Base-by-base conservation (phyloP, 2,888 invertebrate species). In the Crioceris asparagi region DNA sequence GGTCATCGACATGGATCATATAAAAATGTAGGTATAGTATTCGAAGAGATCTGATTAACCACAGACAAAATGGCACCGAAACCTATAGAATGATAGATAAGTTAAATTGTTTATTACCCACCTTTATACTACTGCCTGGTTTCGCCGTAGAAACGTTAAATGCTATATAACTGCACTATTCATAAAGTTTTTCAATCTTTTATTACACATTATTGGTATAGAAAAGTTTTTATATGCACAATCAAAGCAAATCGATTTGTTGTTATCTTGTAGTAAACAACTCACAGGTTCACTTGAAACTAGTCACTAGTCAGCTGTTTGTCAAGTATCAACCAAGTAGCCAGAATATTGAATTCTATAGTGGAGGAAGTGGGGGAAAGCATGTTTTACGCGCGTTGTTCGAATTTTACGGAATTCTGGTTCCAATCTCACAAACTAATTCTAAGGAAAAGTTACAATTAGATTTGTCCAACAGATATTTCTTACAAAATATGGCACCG, bases 101-200 rank as follows among this genome's bases (percentile, higher is more conserved):
- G 38, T 32, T 19, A 17, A 32, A 32, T 18, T 32, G 17, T 19
- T 18, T 29, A 15, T 38, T 29, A 34, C 32, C 29, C 29, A 14
- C 18, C 16, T 29, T 36, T 29, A 29, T 25, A 25, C 25, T 12
- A 45, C 45, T 36, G 46, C 42, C 47, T 44, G 41, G 52, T 45
- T 41, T 43, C 44, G 40, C 42, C 46, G 43, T 49, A 35, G 46
- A 40, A 36, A 38, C 44, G 38, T 46, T 47, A 33, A 47, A 45
- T 56, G 56, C 57, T 57, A 57, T 51, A 56, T 57, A 51, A 57
- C 52, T 38, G 46, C 52, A 50, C 53, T 50, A 39, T 47, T 41
- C 34, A 34, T 38, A 45, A 39, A 46, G 40, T 49, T 49, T 39
- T 46, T 53, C 31, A 52, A 39, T 44, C 41, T 49, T 52, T 52